Base-by-base conservation (phyloP, 2,888 invertebrate species). In the Kuschelorhynchus macadamiae region DNA sequence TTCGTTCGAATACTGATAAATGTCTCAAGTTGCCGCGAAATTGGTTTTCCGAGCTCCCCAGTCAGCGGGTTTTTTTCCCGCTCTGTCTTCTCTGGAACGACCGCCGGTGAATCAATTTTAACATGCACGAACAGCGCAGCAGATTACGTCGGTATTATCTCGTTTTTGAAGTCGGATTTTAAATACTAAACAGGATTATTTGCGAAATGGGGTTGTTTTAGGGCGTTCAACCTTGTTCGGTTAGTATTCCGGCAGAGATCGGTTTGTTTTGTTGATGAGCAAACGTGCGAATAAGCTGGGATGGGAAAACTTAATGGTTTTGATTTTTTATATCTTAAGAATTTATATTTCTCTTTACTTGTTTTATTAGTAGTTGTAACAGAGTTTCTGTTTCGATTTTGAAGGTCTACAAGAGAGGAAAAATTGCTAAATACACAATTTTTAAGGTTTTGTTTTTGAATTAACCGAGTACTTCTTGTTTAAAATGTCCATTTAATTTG, bases 1-100 rank as follows among this genome's bases (percentile, higher is more conserved):
- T 25, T 46, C 44, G 36, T 9, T 9, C 62, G 68, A 62, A 68
- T 68, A 68, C 68, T 57, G 68, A 68, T 68, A 50, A 68, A 68
- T 59, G 68, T 68, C 57, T 63, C 47, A 47, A 63, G 68, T 59
- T 63, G 46, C 57, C 44, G 36, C 46, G 36, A 61, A 67, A 67
- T 61, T 61, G 67, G 61, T 61, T 67, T 67, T 55, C 50, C 16
- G 55, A 62, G 39, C 39, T 36, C 52, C 14, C 52, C 21, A 52
- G 52, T 52, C 52, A 39, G 52, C 52, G 14, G 36, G 20, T 52
- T 52, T 52, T 52, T 52, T n/a, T 12, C n/a, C n/a, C n/a, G n/a
- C n/a, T n/a, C n/a, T n/a, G n/a, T n/a, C n/a, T n/a, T n/a, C n/a
- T n/a, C n/a, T n/a, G n/a, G 33, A 36, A 52, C 36, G 36, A 52